Evolutionary conservation across 2,797 vertebrate genomes (phyloP), one percentile per base, ranked within the genome.

Genomic region (Gymnoscopelus braueri): DNA sequence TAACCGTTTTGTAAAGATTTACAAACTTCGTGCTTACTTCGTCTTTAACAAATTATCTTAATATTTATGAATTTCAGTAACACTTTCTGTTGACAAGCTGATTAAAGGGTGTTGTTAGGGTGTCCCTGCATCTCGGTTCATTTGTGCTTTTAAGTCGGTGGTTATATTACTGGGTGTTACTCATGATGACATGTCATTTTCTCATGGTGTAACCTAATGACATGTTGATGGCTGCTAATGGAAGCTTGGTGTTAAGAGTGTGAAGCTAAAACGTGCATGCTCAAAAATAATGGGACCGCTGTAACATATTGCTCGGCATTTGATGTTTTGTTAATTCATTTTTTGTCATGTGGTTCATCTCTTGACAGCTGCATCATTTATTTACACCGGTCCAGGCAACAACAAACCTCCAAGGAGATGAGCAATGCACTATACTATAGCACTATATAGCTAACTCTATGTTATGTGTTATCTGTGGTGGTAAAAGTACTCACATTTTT

Each of bases 361-460:
- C 69, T 47, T 57, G 76, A 90, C 80, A 74, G 84, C 82, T 77
- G 86, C 79, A 88, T 92, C 66, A 88, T 88, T 89, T 86, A 89
- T 90, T 91, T 87, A 87, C 82, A 71, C 57, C 35, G 3, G 68
- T 78, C 58, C 53, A 81, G 86, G 83, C 71, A 69, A 61, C 74
- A 24, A 75, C 71, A 69, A 60, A 67, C 75, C 49, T 63, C 35
- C n/a, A 59, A 60, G 54, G 47, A 72, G 66, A 71, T 49, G 71
- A 84, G 48, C 72, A 56, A 63, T 35, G 32, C 26, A 29, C 26
- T 4, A 29, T 29, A 29, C 26, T 19, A 19, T 19, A 19, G 19
- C 19, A 1, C 19, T 19, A 19, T 19, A 19, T 19, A 19, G 19
- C 19, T 19, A 19, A 19, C 19, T 19, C 19, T 19, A 19, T 19